Conservation (phyloP, 2,888 invertebrate genomes). For the Trichogramma dendrolimi region DNA sequence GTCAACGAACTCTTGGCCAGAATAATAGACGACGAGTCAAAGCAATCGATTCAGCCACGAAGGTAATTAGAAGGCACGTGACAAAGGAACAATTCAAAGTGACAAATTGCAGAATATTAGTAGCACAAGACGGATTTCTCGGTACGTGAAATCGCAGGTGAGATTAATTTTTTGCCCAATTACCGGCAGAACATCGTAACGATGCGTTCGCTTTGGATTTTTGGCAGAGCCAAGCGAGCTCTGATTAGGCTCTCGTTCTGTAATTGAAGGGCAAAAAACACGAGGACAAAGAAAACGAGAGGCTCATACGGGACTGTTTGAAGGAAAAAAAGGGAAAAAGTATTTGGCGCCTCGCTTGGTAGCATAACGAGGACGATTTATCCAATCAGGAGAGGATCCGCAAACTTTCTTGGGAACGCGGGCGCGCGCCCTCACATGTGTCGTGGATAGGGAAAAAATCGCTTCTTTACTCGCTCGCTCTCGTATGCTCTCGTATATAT, state of each 20-base stretch:
- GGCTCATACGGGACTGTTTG: neutral
- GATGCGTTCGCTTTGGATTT: neutral
- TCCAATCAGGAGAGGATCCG: conserved; percentile 33
- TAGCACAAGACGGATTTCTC: no score
- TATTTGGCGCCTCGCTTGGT: conserved; percentile 22
- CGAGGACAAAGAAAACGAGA: neutral
- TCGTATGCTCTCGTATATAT: neutral
- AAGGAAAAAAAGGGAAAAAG: conserved; percentile 3
- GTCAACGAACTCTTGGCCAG: no score
- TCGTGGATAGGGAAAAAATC: neutral
- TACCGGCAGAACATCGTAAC: no score
- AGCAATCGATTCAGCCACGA: no score
- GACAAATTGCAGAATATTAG: no score
- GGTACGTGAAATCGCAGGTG: no score
- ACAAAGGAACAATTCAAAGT: no score
- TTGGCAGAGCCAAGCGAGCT: neutral
- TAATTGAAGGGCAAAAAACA: neutral
- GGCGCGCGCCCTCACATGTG: neutral
- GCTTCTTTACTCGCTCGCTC: conserved; percentile 28
- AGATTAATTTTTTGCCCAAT: no score
- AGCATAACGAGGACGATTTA: conserved; percentile 35
- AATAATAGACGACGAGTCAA: no score
- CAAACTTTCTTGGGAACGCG: conserved; percentile 24
- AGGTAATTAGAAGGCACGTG: no score
- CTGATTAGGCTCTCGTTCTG: conserved; percentile 4